A percentile compares a stretch with the other conserved stretches of the same genome.
phyloP scores from a whole-genome alignment of 2,888 invertebrate species.

The Drosophila limbata region DNA sequence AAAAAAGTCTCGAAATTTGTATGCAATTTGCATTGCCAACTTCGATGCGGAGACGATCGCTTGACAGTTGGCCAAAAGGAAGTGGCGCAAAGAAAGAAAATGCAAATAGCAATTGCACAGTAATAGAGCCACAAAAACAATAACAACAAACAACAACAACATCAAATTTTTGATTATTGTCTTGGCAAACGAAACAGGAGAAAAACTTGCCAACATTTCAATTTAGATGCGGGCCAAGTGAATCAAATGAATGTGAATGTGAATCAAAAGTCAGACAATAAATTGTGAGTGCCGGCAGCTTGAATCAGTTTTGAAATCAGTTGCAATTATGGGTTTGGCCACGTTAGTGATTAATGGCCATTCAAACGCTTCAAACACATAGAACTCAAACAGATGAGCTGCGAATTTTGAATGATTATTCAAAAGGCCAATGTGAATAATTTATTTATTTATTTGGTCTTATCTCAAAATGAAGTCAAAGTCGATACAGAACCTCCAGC shows the following conservation, averaged over 20 bases:
- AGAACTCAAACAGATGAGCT: constrained; percentile 11
- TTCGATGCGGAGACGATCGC: constrained; percentile 14
- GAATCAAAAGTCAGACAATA: constrained; percentile 33
- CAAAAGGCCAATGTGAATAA: constrained; percentile 43
- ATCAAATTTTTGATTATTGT: constrained; percentile 31
- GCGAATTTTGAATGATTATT: neutral
- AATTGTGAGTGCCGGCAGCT: constrained; percentile 51
- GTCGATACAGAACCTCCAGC: constrained; percentile 48
- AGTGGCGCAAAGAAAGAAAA: constrained; percentile 51
- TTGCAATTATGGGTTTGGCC: constrained; percentile 46
- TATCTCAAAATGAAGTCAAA: constrained; percentile 34
- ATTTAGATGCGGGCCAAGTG: constrained; percentile 42
- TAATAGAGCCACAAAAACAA: neutral
- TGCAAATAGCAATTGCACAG: constrained; percentile 35
- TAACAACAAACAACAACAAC: constrained; percentile 16
- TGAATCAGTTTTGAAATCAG: constrained; percentile 36
- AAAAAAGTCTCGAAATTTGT: constrained; percentile 44
- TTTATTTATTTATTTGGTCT: neutral
- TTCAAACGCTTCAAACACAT: constrained; percentile 23
- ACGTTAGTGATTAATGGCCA: constrained; percentile 45
- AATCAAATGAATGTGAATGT: constrained; percentile 16
- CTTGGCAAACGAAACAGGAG: constrained; percentile 12
- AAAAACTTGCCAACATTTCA: constrained; percentile 34
- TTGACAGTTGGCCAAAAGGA: constrained; percentile 51
- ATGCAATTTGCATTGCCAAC: constrained; percentile 50